phyloP scores from a whole-genome alignment of 2,888 invertebrate species.

The Machimus atricapillus region DNA sequence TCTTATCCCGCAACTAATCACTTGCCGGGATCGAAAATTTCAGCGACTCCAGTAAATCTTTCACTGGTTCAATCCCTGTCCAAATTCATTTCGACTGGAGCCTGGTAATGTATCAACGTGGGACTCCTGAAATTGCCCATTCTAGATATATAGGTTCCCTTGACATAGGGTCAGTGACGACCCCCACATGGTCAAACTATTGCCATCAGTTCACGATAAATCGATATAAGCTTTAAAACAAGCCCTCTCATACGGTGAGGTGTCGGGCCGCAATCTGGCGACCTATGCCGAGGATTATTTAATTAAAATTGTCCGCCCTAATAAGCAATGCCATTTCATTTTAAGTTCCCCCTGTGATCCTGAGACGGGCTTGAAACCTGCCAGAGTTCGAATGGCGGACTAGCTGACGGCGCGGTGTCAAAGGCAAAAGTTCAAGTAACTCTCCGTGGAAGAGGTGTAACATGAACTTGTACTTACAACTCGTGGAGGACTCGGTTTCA shows the following conservation, averaged over 20 bases:
- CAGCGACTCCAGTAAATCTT: slow-evolving; percentile 23
- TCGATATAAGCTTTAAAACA: background rate
- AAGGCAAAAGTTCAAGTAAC: slow-evolving; percentile 29
- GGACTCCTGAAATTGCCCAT: background rate
- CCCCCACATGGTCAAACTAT: background rate
- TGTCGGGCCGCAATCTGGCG: background rate
- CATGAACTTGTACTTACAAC: slow-evolving; percentile 18
- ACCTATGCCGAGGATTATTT: background rate
- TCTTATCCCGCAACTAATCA: slow-evolving; percentile 22
- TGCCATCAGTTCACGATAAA: background rate
- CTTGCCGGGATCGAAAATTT: slow-evolving; percentile 3
- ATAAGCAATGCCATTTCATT: background rate
- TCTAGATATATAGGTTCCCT: background rate
- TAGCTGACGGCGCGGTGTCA: background rate
- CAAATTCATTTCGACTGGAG: slow-evolving; percentile 11
- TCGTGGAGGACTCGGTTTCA: background rate
- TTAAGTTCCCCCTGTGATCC: background rate
- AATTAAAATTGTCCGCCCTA: slow-evolving; percentile 17
- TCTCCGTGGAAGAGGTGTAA: background rate
- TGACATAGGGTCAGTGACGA: background rate
- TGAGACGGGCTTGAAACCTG: background rate
- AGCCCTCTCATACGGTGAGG: background rate
- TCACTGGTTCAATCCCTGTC: slow-evolving; percentile 1
- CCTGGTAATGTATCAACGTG: slow-evolving; percentile 5
- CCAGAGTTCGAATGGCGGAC: background rate